These are phyloP conservation scores for Tenthredo notha DNA, from an alignment of 2,888 invertebrate species.

Conservation along the genomic window DNA sequence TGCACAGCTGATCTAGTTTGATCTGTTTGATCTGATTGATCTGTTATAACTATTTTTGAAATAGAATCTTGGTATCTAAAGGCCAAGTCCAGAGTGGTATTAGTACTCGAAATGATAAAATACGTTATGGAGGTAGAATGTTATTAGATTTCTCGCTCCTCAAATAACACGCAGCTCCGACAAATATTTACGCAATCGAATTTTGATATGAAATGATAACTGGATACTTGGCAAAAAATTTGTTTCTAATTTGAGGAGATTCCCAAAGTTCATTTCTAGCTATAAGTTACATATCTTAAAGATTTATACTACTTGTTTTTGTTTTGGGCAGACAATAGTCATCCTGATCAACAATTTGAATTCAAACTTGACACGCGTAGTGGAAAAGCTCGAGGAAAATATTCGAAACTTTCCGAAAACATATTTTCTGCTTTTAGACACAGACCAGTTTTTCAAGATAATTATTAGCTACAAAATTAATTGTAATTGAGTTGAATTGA, in stretches of 20 bases:
- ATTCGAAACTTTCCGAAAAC: not conserved
- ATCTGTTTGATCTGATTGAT: not conserved
- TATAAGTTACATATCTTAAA: no score
- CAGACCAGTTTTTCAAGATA: not conserved
- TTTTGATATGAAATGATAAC: not conserved
- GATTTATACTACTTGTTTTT: not conserved
- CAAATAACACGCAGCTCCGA: not conserved
- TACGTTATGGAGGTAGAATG: not conserved
- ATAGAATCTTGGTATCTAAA: not conserved
- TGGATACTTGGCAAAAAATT: not conserved
- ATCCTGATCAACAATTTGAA: not conserved
- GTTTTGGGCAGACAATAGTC: not conserved
- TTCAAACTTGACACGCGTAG: not conserved
- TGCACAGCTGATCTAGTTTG: not conserved
- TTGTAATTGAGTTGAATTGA: not conserved
- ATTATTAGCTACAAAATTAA: not conserved
- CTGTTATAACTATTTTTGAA: not conserved
- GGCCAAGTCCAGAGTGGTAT: not conserved
- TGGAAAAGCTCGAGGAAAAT: not conserved
- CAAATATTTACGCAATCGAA: not conserved
- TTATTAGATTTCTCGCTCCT: not conserved
- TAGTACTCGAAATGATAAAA: not conserved
- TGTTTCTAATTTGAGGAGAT: not conserved
- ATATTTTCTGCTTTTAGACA: not conserved
- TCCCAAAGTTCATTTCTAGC: no score